A percentile compares a stretch with the other conserved stretches of the same genome.
Conservation (phyloP, 2,113 vertebrate genomes). For the Tyrannus savana region DNA sequence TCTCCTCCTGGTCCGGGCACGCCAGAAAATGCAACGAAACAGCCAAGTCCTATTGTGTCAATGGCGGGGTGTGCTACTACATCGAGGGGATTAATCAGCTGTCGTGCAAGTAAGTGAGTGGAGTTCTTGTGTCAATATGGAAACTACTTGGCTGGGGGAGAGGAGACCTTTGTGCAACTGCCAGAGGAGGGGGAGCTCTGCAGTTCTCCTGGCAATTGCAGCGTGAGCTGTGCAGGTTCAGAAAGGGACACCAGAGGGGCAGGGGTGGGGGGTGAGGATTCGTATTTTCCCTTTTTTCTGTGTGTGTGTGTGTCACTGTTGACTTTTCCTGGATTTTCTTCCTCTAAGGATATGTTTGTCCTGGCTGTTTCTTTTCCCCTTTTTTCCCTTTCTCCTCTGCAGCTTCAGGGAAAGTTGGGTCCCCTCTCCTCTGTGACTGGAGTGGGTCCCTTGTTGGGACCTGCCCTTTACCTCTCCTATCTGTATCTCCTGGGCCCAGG, state of each 20-base stretch:
- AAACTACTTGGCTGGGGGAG: neutral
- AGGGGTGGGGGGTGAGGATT: neutral
- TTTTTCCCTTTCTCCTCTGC: neutral
- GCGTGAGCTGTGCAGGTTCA: conserved; percentile 11
- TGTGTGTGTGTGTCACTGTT: neutral
- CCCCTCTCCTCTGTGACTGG: neutral
- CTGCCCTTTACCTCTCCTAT: neutral
- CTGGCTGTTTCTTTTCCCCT: neutral
- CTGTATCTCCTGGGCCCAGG: neutral
- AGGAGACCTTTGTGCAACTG: neutral
- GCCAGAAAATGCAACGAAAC: conserved; percentile 96
- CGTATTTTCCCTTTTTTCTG: neutral
- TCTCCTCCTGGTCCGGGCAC: conserved; percentile 91
- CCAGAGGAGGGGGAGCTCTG: neutral
- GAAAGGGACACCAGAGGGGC: neutral
- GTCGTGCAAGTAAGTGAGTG: conserved; percentile 95
- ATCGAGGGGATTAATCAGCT: conserved; percentile 95
- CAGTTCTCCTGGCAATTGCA: neutral
- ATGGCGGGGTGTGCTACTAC: conserved; percentile 97
- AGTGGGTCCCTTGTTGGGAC: neutral
- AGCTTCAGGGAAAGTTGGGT: neutral
- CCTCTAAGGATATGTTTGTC: neutral
- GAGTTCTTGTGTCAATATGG: conserved; percentile 33
- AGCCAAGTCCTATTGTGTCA: conserved; percentile 94
- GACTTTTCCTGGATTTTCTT: conserved; percentile 6